These are phyloP conservation scores for Botia kubotai DNA, from an alignment of 2,797 vertebrate genomes.

Conservation along the genomic window DNA sequence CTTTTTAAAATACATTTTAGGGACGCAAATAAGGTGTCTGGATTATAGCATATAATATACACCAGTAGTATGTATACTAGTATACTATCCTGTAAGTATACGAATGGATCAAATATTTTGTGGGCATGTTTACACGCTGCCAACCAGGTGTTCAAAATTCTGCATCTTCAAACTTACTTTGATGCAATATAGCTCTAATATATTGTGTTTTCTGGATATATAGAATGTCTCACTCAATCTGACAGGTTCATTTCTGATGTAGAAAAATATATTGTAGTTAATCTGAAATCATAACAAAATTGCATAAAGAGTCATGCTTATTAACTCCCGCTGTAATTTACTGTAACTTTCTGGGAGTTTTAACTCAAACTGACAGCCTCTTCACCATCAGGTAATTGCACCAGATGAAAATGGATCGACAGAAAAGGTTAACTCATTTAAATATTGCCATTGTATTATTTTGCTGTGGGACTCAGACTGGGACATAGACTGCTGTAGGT, in stretches of 20 bases:
- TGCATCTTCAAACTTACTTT: conserved; percentile 13
- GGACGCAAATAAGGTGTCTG: too few species aligned
- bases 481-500: conserved; percentile 54
- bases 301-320: neutral
- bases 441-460: conserved; percentile 56
- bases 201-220: conserved; percentile 11
- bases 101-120: neutral
- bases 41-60: too few species aligned
- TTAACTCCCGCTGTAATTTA: conserved; percentile 4
- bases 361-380: conserved; percentile 19
- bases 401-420: too few species aligned
- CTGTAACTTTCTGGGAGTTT: conserved; percentile 3
- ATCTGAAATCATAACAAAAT: neutral
- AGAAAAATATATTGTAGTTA: neutral
- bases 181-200: neutral
- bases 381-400: conserved; percentile 45
- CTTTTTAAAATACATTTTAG: too few species aligned
- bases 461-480: conserved; percentile 39
- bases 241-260: conserved; percentile 25
- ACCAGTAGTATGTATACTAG: too few species aligned
- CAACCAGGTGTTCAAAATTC: neutral
- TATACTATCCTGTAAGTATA: too few species aligned
- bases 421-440: conserved; percentile 61
- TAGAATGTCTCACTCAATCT: neutral
- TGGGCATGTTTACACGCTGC: neutral